Percentiles rank a stretch among this genome's conserved stretches.
Conservation (phyloP, 2,888 invertebrate species). For the Octonoba sinensis region DNA sequence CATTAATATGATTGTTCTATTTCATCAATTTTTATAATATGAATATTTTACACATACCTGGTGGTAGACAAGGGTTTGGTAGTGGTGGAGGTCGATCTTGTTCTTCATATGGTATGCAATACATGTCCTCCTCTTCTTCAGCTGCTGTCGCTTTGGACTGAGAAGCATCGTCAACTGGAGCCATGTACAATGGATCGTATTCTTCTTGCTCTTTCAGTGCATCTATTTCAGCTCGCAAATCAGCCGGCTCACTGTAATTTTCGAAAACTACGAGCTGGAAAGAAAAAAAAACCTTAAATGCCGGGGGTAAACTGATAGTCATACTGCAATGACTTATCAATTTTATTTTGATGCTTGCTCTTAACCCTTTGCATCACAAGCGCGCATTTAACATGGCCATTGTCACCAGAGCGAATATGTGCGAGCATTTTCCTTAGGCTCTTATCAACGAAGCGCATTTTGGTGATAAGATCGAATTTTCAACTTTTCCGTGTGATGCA, state of each 20-base stretch:
- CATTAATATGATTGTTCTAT: too few relatives aligned
- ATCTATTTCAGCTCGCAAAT: conserved; percentile 22
- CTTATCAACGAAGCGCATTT: too few relatives aligned
- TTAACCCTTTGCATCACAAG: too few relatives aligned
- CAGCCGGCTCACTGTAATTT: conserved; percentile 59
- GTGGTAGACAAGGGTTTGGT: conserved; percentile 34
- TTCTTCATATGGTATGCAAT: conserved; percentile 54
- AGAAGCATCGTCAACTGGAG: conserved; percentile 44
- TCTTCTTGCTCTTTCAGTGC: conserved; percentile 12
- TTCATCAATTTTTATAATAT: too few relatives aligned
- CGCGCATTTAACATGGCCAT: too few relatives aligned
- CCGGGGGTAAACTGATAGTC: too few relatives aligned
- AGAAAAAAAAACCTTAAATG: not conserved
- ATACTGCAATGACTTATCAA: too few relatives aligned
- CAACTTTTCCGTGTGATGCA: too few relatives aligned
- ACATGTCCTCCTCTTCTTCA: conserved; percentile 50
- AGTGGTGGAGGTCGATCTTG: conserved; percentile 6
- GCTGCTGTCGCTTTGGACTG: not conserved
- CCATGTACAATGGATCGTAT: conserved; percentile 53
- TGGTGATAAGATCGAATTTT: too few relatives aligned
- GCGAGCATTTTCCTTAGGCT: too few relatives aligned
- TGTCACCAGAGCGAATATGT: too few relatives aligned
- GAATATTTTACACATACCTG: conserved; percentile 23
- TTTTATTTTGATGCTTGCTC: too few relatives aligned
- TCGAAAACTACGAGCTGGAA: conserved; percentile 55